Evolutionary conservation across 2,113 vertebrate genomes (phyloP), one percentile per base, ranked within the genome.

Genomic region (Chroicocephalus ridibundus): DNA sequence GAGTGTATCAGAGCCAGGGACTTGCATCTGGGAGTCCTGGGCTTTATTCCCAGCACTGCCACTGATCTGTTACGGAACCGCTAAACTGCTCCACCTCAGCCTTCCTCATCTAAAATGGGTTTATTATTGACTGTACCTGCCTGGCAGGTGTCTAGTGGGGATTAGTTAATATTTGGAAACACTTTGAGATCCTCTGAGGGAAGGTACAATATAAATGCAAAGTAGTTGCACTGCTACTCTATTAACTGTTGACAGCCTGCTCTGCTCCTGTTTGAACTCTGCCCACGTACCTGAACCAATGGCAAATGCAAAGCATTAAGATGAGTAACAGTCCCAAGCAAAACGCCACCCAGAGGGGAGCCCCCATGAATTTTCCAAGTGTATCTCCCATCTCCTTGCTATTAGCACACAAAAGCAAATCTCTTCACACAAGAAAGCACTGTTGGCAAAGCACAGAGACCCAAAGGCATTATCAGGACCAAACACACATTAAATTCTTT

Each of bases 121-220:
- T 91, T 87, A 93, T 95, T 96, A 91, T 88, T 93, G 96, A 94
- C 91, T 90, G 55, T 86, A 77, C 84, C 75, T 91, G 77, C 75
- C 94, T 90, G 66, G 82, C 84, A 86, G 82, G 78, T 86, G 84
- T 76, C 91, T 92, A 26, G 78, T 51, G 89, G 89, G 95, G 75
- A 89, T 96, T 91, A 93, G 88, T 86, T 97, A 95, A 87, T 95
- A 94, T 91, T 95, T 97, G 91, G 95, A 91, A 97, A 89, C 81
- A 61, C 64, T 93, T 62, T 22, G 89, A 91, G 96, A 77, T 91
- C 75, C 96, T 94, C 87, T 83, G 95, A 96, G 95, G 82, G 75
- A 93, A 95, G 82, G 93, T n/a, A 89, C 89, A 94, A 95, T 95
- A 96, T 88, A 97, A 96, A 97, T 93, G 93, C 91, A 96, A 97